Evolutionary conservation across 2,888 invertebrate genomes (phyloP), one percentile per base, ranked within the genome.

Genomic region (Drosophila putrida): DNA sequence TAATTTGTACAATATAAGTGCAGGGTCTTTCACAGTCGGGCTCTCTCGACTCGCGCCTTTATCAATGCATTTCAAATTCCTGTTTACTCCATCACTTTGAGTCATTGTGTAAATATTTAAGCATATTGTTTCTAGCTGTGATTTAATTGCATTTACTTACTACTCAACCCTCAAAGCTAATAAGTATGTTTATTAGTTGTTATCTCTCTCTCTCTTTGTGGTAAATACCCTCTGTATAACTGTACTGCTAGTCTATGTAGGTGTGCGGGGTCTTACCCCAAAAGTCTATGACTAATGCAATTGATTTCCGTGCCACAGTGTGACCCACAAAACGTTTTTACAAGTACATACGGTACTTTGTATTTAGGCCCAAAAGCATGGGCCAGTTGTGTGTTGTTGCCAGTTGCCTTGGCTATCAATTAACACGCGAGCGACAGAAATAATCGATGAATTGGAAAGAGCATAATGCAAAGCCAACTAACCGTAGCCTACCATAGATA

Each of bases 401-500:
- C n/a, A n/a, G n/a, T 76, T 80, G 82, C 86, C 87, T 78, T 82
- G 75, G 85, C 84, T 88, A 82, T 82, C 88, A 84, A 88, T 88
- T 84, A 84, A 82, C 80, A 83, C 87, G 82, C 82, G 68, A 82
- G 55, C 84, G 70, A 70, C 53, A 78, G 63, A 84, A 87, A 84
- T 82, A 83, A 83, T 83, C 82, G 77, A 83, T 83, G 88, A 69
- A 77, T 79, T 77, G 70, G 70, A 74, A 69, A 70, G 55, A 39
- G 59, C 74, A 74, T 75, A 70, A 70, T 74, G 74, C 54, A 70
- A 64, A 54, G 43, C 61, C 38, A 65, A 46, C 61, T 75, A 58
- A 51, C 35, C 71, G 57, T 65, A 76, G 55, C 46, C 44, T 27
- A 44, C 38, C 58, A 54, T 65, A 67, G 51, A 78, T 64, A 64